phyloP scores from a whole-genome alignment of 2,113 vertebrate species.

The Dasyprocta punctata region DNA sequence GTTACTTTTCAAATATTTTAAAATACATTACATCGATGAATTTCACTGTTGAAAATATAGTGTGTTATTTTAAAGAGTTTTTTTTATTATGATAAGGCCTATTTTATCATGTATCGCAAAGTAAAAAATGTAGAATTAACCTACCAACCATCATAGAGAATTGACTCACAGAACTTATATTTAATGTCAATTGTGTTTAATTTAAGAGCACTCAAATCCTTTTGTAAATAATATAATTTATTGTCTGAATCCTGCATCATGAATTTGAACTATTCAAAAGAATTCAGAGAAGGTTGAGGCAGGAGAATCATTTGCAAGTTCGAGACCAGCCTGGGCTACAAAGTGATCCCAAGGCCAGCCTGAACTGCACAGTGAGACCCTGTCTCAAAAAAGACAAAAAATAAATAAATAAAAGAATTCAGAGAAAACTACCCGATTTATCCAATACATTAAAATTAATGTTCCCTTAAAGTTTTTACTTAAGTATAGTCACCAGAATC shows the following conservation, averaged over 20 bases:
- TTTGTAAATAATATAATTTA: conserved; percentile 35
- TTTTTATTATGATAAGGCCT: neutral
- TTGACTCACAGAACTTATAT: neutral
- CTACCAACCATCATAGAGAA: neutral
- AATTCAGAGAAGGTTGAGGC: too few relatives aligned
- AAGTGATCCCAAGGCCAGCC: too few relatives aligned
- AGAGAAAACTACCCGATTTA: neutral
- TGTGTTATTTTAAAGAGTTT: neutral
- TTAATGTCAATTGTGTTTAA: neutral
- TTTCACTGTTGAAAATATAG: conserved; percentile 32
- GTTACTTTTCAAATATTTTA: neutral
- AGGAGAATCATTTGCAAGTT: too few relatives aligned
- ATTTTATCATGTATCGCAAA: neutral
- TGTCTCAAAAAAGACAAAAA: too few relatives aligned
- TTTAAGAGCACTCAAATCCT: neutral
- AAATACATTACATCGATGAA: neutral
- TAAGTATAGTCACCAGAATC: neutral
- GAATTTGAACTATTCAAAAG: conserved; percentile 3
- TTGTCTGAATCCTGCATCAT: conserved; percentile 3
- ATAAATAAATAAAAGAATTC: neutral
- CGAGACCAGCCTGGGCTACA: too few relatives aligned
- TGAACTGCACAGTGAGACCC: too few relatives aligned
- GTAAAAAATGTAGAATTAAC: neutral
- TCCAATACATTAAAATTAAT: conserved; percentile 17
- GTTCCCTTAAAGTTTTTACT: neutral